Evolutionary conservation across 2,888 invertebrate species (phyloP), one percentile per base, ranked within the genome.

Genomic region (Caradrina clavipalpis): DNA sequence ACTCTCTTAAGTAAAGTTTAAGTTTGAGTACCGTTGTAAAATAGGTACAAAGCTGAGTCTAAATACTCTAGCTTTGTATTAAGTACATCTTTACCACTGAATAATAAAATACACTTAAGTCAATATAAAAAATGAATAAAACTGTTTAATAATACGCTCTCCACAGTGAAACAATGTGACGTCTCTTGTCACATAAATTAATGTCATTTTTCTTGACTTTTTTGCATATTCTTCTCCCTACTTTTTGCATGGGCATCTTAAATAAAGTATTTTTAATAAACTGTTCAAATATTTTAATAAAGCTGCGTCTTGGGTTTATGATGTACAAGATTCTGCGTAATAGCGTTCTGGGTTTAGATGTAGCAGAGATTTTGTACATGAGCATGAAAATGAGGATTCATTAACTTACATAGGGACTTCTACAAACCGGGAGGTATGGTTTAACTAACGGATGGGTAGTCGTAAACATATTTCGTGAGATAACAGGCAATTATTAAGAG

Each of bases 271-370:
- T 80, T 35, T 81, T 78, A 78, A 81, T 80, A 81, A 75, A 75
- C 65, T 69, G 79, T 60, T 71, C 31, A 72, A 69, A 81, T 69
- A 75, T 72, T 71, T 78, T 78, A 75, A 81, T 81, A 78, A 72
- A 64, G 58, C 49, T 53, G 19, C 50, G 53, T 60, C 56, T 19
- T 60, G 26, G 49, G 21, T 60, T 66, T 64, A 80, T 31, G 11
- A n/a, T 26, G 55, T 42, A 49, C 61, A 60, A 57, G 45, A 13
- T 74, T 74, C 17, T 61, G 39, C 22, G 72, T 47, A 56, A 71
- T 54, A 58, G 22, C 45, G 51, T 45, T 49, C 17, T 57, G 51
- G 22, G 19, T 19, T 42, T 0, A 31, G 26, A 5, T 68, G 56
- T 10, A 42, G 0, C 49, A 58, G 54, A 61, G 54, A 58, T 63